Evolutionary conservation across 2,888 invertebrate species (phyloP), one percentile per base, ranked within the genome.

Genomic region (Gari tellinella): DNA sequence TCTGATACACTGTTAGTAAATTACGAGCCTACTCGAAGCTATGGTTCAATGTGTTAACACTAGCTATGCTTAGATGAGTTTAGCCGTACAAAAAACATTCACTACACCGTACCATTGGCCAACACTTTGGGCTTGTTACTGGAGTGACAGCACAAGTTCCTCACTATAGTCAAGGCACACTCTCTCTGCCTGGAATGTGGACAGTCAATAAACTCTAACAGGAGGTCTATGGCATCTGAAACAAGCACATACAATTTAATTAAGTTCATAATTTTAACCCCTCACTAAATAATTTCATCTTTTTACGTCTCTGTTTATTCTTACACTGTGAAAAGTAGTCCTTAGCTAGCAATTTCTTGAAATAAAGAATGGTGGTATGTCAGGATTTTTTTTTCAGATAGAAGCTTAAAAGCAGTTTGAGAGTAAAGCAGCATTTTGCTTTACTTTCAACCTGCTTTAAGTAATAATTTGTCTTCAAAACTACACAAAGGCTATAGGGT

Each of bases 81-180:
- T n/a, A n/a, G n/a, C n/a, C n/a, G n/a, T n/a, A n/a, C n/a, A n/a
- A n/a, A n/a, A n/a, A n/a, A n/a, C n/a, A 10, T 31, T 31, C 4
- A 31, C 5, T 31, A 31, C 5, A 31, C 31, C 83, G 52, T 72
- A 91, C 91, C 90, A 80, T 88, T 88, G 1, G 90, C 85, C 4
- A 91, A 81, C 8, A 91, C 80, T 67, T 89, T 89, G 0, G 90
- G 89, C 77, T 90, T 90, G 78, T 90, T 90, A 65, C 84, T 73
- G 40, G 89, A 72, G 62, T 91, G 90, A 72, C 90, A 90, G 72
- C 89, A 89, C 31, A 91, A 80, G 70, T 91, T 91, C 52, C 91
- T 80, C 15, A 91, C 76, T 17, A 89, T 82, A 12, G 90, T 83
- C 10, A 86, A 53, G 17, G 89, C 84, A 62, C 80, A 81, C 64